These are phyloP conservation scores for Cephus pulcher DNA, from an alignment of 2,888 invertebrate species.

Conservation along the genomic window DNA sequence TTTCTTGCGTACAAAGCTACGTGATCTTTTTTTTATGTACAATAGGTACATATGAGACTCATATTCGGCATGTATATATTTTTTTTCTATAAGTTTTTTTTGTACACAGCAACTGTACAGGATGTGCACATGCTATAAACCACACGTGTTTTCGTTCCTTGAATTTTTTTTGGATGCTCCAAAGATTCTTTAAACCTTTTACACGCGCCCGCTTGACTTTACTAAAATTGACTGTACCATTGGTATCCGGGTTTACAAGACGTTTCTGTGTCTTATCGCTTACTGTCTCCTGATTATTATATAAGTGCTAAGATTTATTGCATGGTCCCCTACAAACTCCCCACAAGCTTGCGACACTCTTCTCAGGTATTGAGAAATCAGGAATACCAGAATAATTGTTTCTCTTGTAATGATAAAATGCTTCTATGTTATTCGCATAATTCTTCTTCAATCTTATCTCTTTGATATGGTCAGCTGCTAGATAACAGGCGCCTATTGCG, in stretches of 20 bases:
- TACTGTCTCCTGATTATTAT: not conserved
- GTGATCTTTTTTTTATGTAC: not conserved
- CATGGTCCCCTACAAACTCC: not conserved
- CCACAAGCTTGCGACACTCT: not conserved
- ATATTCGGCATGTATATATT: not conserved
- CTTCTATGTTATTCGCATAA: constrained; percentile 76
- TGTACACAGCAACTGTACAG: not conserved
- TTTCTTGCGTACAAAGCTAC: not conserved
- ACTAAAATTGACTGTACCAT: not conserved
- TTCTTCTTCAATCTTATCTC: constrained; percentile 75
- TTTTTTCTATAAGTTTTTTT: not conserved
- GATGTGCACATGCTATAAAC: not conserved
- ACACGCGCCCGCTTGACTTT: not conserved
- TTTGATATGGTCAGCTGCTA: constrained; percentile 80
- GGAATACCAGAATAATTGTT: constrained; percentile 22
- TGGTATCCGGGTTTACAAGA: not conserved
- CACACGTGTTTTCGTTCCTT: not conserved
- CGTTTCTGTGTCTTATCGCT: not conserved
- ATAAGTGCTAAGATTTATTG: not conserved
- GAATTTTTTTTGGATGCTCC: not conserved
- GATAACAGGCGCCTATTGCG: constrained; percentile 87
- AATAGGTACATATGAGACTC: not conserved
- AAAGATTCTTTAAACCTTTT: not conserved
- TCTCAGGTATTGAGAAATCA: not conserved
- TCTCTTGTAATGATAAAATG: constrained; percentile 73